phyloP scores from a whole-genome alignment of 2,797 vertebrate genomes.

The Sparidentex hasta region DNA sequence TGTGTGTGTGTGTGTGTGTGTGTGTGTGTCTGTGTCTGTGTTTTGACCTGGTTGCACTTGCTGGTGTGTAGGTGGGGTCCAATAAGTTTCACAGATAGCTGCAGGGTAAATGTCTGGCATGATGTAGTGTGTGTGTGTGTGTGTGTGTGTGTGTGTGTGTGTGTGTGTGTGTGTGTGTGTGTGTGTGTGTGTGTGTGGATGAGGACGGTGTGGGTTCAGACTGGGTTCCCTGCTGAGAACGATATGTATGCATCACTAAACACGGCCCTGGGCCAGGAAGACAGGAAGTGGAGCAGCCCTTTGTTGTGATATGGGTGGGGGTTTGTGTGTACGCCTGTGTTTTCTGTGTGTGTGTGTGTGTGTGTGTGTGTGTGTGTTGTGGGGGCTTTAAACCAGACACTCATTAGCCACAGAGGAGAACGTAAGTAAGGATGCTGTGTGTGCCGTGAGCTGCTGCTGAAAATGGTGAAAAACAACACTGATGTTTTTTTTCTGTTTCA shows the following conservation, averaged over 20 bases:
- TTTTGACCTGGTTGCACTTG: slow-evolving; percentile 3
- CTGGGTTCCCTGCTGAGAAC: slow-evolving; percentile 54
- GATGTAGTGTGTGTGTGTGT: slow-evolving; percentile 33
- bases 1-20: slow-evolving; percentile 21
- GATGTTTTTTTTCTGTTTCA: neutral
- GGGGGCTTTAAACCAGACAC: slow-evolving; percentile 28
- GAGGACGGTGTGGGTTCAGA: slow-evolving; percentile 1
- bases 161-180: slow-evolving; percentile 30
- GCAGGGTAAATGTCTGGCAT: slow-evolving; percentile 56
- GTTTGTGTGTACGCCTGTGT: neutral
- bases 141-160: slow-evolving; percentile 28
- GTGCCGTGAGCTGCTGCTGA: slow-evolving; percentile 5
- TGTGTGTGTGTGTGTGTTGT: slow-evolving; percentile 8
- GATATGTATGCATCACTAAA: slow-evolving; percentile 55
- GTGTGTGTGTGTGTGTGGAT: slow-evolving; percentile 16
- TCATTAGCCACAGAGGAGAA: slow-evolving; percentile 8
- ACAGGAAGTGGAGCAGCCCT: slow-evolving; percentile 69
- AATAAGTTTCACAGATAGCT: slow-evolving; percentile 53
- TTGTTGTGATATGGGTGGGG: slow-evolving; percentile 63
- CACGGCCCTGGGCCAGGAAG: slow-evolving; percentile 50
- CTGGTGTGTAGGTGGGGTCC: slow-evolving; percentile 24
- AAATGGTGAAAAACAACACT: neutral
- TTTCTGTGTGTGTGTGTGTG: neutral
- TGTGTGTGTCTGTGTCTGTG: slow-evolving; percentile 9
- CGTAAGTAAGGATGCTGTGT: neutral